Evolutionary conservation across 2,888 invertebrate species (phyloP), one percentile per base, ranked within the genome.

Genomic region (Orchesellides sinensis): DNA sequence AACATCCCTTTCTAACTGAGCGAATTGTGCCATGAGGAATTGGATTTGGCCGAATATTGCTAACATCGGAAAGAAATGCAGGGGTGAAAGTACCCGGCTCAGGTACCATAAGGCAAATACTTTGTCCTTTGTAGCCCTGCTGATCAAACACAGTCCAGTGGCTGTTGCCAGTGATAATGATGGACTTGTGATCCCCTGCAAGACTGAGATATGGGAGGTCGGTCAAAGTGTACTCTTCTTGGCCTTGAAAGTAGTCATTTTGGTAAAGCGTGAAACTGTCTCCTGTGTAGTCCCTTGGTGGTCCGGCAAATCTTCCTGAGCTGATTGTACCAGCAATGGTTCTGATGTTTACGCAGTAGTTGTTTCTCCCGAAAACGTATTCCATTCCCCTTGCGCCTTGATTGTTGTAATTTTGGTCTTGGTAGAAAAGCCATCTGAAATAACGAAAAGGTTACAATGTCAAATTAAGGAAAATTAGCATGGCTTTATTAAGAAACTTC

Each of bases 101-200:
- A 12, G 83, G 79, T n/a, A 85, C 78, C n/a, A 35, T 49, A 0
- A 88, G 45, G 32, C 87, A 88, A 21, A 86, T 40, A 2, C 81
- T 47, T 35, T 84, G 84, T 45, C 87, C 87, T 54, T n/a, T 8
- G 29, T 73, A 87, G 32, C 79, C 65, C 0, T 81, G 59, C 59
- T 45, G 29, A 45, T 86, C 87, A 75, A 77, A 88, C 1, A 88
- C 32, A 0, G 85, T 86, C 87, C 87, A 87, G n/a, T 80, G 12
- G 14, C 68, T 40, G 0, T 63, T 32, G n/a, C 87, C 87, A 4
- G 87, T 85, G 19, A 85, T 78, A 17, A 85, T 77, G 40, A 84
- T 72, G 10, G 83, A 83, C 29, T 56, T 12, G 27, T 83, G 85
- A 14, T 61, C 65, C 0, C 61, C 77, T 12, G 19, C 45, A 6